Base-by-base conservation (phyloP, 2,888 invertebrate species). In the Glaucopsyche alexis region DNA sequence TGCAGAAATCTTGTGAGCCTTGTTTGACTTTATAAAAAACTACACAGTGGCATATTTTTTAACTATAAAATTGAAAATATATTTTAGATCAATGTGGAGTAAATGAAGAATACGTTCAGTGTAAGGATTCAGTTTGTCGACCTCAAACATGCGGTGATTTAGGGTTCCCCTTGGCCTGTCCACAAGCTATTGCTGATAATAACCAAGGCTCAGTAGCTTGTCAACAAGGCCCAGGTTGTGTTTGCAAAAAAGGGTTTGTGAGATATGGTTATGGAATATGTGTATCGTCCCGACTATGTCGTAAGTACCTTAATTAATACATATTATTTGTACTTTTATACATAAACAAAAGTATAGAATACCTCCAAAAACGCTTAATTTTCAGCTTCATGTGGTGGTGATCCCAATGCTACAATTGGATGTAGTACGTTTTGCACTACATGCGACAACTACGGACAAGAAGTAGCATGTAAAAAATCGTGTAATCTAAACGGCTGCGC, bases 201-300 rank as follows among this genome's bases (percentile, higher is more conserved):
- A 67, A 79, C 81, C 6, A 75, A 72, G 16, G 29, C 29, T 13
- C 13, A 47, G 2, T 11, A 13, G 29, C 29, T 29, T 86, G 86
- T 74, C 83, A 80, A 2, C 65, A 66, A 40, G 42, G 42, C 38
- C 73, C 77, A 1, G 83, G 72, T 79, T 87, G 86, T 69, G 86
- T 85, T 72, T 87, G 87, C 74, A 78, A 82, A 13, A 29, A 80
- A 4, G 84, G 81, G 16, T 86, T 82, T 67, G 84, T 84, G 2
- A 81, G 85, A 19, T 75, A 85, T 73, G 40, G 60, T 5, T 74
- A 78, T n/a, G 73, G 76, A 0, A 75, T 77, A 11, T 86, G 86
- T 72, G 75, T 86, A 60, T 80, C 79, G 29, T 77, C 82, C 29
- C 40, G 73, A 7, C 14, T 78, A 67, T 80, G 80, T 76, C 72